Base-by-base conservation (phyloP, 2,888 invertebrate species). In the Chalcosyrphus nemorum region DNA sequence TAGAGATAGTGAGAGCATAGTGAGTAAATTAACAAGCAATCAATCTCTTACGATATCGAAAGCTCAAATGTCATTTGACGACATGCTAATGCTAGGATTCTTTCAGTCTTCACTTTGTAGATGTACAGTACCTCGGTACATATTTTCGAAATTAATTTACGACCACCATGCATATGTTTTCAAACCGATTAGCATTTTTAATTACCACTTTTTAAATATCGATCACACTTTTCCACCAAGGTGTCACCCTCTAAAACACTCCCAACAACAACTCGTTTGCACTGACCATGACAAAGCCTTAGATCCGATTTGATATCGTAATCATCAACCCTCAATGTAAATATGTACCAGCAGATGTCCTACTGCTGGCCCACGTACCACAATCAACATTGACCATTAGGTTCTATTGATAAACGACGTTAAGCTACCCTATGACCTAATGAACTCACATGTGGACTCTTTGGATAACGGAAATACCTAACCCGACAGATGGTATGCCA, bases 261-360 rank as follows among this genome's bases (percentile, higher is more conserved):
- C 43, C 15, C 47, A 11, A 38, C 15, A 11, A 38, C 15, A 47
- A 56, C 41, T 41, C 11, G 29, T 17, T 43, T 52, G 15, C 50
- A 52, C 15, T 56, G 47, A 68, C 66, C 68, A 56, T 74, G 68
- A 66, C 61, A 72, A 74, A 75, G 63, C 72, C 57, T 27, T 52
- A 52, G 54, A 72, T 74, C 66, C 68, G 43, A 82, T 78, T 72
- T 72, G 27, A 50, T 24, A 77, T 47, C 41, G 41, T 68, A 54
- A 78, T 63, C 54, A 78, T 13, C 24, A 50, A 50, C 56, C 27
- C 56, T 13, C 57, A 52, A 65, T 74, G 27, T 47, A 50, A 27
- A 5, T 32, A 29, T 29, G 29, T 54, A 70, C 52, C 35, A 78
- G 63, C 84, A 84, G 84, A 78, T 84, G 84, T 74, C 63, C 54